phyloP scores from a whole-genome alignment of 2,113 vertebrate genomes.

The Felis chaus region DNA sequence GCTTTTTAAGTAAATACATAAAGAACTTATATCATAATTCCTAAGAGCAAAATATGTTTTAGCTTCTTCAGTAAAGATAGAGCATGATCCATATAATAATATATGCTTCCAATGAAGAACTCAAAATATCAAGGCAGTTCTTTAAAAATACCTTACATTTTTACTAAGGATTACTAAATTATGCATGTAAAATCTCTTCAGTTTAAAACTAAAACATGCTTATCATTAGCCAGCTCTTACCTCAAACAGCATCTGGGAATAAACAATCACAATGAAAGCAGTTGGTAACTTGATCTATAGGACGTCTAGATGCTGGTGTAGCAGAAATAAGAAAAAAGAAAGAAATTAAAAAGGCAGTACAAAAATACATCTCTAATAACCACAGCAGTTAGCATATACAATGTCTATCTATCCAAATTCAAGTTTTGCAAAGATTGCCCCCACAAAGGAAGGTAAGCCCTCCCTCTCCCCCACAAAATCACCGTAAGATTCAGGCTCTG shows the following conservation, averaged over 20 bases:
- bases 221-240: background rate
- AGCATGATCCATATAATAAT: background rate
- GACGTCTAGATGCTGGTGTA: background rate
- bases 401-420: background rate
- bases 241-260: background rate
- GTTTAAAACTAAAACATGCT: constrained; percentile 7
- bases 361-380: background rate
- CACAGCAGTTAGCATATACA: background rate
- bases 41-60: background rate
- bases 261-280: background rate
- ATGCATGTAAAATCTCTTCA: background rate
- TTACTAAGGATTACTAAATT: background rate
- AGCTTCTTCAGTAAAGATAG: background rate
- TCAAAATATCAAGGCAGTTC: background rate
- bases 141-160: background rate
- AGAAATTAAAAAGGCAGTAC: background rate
- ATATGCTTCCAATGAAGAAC: background rate
- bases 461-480: background rate
- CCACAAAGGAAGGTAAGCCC: background rate
- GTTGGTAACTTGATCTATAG: background rate
- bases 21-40: background rate
- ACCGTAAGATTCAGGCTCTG: background rate
- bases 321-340: background rate
- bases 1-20: constrained; percentile 36
- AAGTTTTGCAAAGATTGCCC: background rate